Base-by-base conservation (phyloP, 2,113 vertebrate genomes). In the Chitala chitala region DNA sequence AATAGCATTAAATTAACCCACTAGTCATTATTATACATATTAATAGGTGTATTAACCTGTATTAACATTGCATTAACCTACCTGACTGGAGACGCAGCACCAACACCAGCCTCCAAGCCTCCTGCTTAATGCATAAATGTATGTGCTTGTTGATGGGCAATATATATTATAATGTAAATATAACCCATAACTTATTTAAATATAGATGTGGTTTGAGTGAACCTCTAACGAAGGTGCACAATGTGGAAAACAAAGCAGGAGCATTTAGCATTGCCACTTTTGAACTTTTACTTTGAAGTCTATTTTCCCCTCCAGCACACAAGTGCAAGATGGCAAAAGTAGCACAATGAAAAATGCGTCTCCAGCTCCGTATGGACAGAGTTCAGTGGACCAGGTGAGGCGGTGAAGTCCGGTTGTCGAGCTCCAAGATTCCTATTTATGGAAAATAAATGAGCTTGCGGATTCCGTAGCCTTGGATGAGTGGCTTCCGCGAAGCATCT, bases 291-390 rank as follows among this genome's bases (percentile, higher is more conserved):
- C 24, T 61, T 56, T 75, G 74, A 78, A 76, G 73, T 55, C 66
- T 71, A 77, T 80, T 79, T 74, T 77, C 78, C 76, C 72, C 77
- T 78, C 71, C 31, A 72, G 69, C 40, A 73, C 74, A 76, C 71
- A 78, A 74, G 76, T 75, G 69, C 77, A 42, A 42, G 46, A 76
- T 46, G 65, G 77, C 79, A 77, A 74, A 71, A 70, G 77, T 44
- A 68, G 59, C 33, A 65, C 75, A 81, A 83, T 85, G 82, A 80
- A 81, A 78, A 82, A 79, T 72, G 75, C 74, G 63, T 75, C 74
- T 72, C 12, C 4, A 51, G 75, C 64, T 65, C 65, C 29, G n/a
- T 70, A 58, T 29, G 63, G 75, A 75, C 61, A 79, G 75, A 81
- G 82, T 78, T 79, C 75, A 82, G 66, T 51, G 75, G 73, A 73